Conservation (phyloP, 2,888 invertebrate genomes). For the Auanema sp. region DNA sequence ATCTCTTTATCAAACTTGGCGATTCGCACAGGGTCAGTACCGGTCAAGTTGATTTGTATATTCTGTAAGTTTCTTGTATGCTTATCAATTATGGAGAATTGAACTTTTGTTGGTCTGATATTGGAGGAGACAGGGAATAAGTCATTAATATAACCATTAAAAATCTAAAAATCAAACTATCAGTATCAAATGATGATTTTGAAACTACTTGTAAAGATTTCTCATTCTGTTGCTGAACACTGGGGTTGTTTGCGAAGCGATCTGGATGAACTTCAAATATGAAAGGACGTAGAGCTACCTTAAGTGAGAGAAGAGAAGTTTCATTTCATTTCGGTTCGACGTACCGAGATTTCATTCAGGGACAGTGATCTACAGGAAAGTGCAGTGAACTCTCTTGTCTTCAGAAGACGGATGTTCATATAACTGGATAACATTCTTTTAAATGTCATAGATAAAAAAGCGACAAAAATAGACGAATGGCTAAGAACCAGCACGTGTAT, state of each 20-base stretch:
- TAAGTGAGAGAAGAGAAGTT: background rate
- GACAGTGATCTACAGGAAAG: conserved; percentile 4
- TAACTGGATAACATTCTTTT: background rate
- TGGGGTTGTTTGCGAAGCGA: conserved; percentile 66
- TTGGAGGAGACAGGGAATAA: conserved; percentile 48
- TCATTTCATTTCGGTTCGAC: background rate
- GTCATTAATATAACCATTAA: conserved; percentile 63
- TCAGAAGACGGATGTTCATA: background rate
- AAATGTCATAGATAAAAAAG: conserved; percentile 1
- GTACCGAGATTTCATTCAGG: conserved; percentile 54
- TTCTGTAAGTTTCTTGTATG: conserved; percentile 26
- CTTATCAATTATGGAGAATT: conserved; percentile 22
- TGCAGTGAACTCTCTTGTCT: background rate
- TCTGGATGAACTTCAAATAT: conserved; percentile 68
- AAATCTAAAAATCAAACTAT: conserved; percentile 45
- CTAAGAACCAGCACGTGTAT: too few relatives aligned
- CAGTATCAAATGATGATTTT: background rate
- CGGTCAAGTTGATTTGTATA: conserved; percentile 50
- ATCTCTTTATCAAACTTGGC: conserved; percentile 41
- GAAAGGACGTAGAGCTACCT: conserved; percentile 66
- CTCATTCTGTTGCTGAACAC: conserved; percentile 58
- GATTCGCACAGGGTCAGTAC: conserved; percentile 54
- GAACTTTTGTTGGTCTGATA: conserved; percentile 23
- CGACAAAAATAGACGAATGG: too few relatives aligned
- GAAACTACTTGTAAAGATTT: conserved; percentile 54